Percentiles rank a stretch among this genome's conserved stretches.
phyloP scores from a whole-genome alignment of 2,888 invertebrate species.

The Melanostoma mellinum region DNA sequence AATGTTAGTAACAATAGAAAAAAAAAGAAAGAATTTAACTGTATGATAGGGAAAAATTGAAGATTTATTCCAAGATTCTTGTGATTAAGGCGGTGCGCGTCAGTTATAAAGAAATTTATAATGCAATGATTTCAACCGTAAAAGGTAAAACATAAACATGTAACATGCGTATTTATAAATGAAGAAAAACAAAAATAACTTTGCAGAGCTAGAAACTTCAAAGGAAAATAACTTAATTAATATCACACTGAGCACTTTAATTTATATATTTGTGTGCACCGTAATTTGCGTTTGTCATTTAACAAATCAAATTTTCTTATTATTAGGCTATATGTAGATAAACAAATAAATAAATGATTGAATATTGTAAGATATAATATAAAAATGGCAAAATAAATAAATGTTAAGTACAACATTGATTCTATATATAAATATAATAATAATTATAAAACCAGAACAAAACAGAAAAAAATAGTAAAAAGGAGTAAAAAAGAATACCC shows the following conservation, averaged over 20 bases:
- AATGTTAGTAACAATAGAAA: conserved; percentile 52
- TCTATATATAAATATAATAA: conserved; percentile 63
- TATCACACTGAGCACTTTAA: conserved; percentile 69
- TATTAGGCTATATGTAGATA: conserved; percentile 71
- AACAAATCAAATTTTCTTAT: conserved; percentile 53
- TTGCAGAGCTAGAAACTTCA: conserved; percentile 43
- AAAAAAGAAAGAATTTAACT: conserved; percentile 44
- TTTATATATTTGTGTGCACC: conserved; percentile 69
- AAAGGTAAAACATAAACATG: conserved; percentile 27
- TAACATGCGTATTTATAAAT: conserved; percentile 46
- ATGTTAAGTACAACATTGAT: conserved; percentile 71
- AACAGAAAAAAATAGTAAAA: conserved; percentile 52
- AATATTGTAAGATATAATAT: conserved; percentile 63
- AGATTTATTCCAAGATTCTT: conserved; percentile 68
- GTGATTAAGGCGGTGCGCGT: conserved; percentile 69
- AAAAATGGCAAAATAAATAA: conserved; percentile 62
- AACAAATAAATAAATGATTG: conserved; percentile 67
- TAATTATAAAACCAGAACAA: conserved; percentile 31
- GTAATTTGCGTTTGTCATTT: conserved; percentile 66
- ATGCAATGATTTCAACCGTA: conserved; percentile 33
- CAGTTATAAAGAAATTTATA: conserved; percentile 34
- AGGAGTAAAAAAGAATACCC: conserved; percentile 57
- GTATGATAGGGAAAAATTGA: conserved; percentile 51
- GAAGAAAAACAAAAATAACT: conserved; percentile 12
- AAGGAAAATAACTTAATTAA: conserved; percentile 46